These are phyloP conservation scores for Epinotia nisella DNA, from an alignment of 2,888 invertebrate genomes.

Conservation along the genomic window DNA sequence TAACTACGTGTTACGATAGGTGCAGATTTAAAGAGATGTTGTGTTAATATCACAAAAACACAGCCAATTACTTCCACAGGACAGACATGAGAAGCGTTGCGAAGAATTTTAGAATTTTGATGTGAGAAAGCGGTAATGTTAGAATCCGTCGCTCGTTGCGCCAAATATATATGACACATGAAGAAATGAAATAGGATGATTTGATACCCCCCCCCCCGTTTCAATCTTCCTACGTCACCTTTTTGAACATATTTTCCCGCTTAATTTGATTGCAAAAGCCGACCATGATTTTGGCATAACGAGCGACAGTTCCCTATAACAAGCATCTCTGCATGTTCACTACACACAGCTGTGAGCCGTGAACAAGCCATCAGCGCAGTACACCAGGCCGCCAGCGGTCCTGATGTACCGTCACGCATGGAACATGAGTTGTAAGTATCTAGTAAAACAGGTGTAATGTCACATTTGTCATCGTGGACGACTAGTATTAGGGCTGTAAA, in stretches of 20 bases:
- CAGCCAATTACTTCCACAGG: slow-evolving; percentile 55
- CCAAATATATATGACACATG: background rate
- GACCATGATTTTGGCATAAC: slow-evolving; percentile 6
- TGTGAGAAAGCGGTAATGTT: slow-evolving; percentile 44
- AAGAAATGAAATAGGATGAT: background rate
- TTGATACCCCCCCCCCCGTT: background rate
- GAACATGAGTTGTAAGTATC: background rate
- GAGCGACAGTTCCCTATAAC: slow-evolving; percentile 24
- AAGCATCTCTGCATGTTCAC: slow-evolving; percentile 23
- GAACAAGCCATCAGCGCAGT: background rate
- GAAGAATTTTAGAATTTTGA: slow-evolving; percentile 53
- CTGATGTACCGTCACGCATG: background rate
- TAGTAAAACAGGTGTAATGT: background rate
- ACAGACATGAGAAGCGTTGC: slow-evolving; percentile 46
- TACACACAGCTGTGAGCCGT: slow-evolving; percentile 1
- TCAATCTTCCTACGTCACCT: background rate
- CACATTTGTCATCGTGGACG: slow-evolving; percentile 1
- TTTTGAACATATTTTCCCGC: background rate
- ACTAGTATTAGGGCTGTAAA: slow-evolving; percentile 7
- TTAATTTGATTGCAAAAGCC: no score
- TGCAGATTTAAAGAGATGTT: slow-evolving; percentile 29
- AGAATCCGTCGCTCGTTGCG: slow-evolving; percentile 1
- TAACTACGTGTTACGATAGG: slow-evolving; percentile 24
- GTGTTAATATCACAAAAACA: slow-evolving; percentile 48
- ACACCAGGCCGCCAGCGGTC: slow-evolving; percentile 1